phyloP scores from a whole-genome alignment of 2,113 vertebrate genomes.

The Carollia perspicillata region DNA sequence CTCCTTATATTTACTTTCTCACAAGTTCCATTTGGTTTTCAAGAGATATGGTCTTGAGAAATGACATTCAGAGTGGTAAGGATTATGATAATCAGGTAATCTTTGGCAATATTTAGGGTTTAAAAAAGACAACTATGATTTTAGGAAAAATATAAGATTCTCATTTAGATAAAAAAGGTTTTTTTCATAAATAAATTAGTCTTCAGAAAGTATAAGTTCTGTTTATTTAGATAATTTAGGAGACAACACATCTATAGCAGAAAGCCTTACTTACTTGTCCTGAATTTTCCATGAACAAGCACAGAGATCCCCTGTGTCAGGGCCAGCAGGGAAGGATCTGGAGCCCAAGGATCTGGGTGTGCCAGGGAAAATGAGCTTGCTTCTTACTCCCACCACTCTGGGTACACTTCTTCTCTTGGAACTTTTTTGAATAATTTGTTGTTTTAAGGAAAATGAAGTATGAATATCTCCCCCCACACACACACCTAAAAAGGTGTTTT shows the following conservation, averaged over 20 bases:
- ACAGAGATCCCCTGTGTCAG: not conserved
- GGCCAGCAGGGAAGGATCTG: not conserved
- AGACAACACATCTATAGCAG: not conserved
- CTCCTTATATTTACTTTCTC: not conserved
- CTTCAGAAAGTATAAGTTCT: not conserved
- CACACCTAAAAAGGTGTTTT: not conserved
- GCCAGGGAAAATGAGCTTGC: not conserved
- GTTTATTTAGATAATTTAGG: not conserved
- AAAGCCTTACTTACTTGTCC: not conserved
- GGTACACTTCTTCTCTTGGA: not conserved
- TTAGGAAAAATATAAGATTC: not conserved
- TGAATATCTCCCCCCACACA: not conserved
- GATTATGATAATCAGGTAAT: not conserved
- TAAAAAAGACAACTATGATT: not conserved
- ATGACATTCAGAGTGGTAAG: not conserved
- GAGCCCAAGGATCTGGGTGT: accelerated
- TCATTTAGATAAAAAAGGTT: not conserved
- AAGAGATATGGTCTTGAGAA: not conserved
- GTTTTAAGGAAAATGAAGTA: not conserved
- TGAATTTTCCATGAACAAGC: not conserved
- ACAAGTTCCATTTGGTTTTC: not conserved
- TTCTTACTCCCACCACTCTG: not conserved
- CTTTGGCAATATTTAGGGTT: not conserved
- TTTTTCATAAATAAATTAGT: not conserved
- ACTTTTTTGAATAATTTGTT: not conserved